These are phyloP conservation scores for Coleophora flavipennella DNA, from an alignment of 2,888 invertebrate species.

Conservation along the genomic window DNA sequence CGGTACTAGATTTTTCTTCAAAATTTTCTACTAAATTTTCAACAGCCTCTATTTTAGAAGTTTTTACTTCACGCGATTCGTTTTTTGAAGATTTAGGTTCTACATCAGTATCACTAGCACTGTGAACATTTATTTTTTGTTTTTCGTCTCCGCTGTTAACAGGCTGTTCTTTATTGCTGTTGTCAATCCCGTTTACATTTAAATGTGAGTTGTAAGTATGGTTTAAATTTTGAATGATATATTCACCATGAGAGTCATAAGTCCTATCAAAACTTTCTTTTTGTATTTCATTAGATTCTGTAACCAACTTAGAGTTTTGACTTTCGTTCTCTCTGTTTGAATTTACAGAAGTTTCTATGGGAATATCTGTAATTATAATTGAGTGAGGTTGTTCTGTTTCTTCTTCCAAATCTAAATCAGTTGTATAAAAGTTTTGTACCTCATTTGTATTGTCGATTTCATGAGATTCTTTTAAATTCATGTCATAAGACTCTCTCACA, in stretches of 20 bases:
- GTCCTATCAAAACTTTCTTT: constrained; percentile 35
- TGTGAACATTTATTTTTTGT: constrained; percentile 4
- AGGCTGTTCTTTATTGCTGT: constrained; percentile 2
- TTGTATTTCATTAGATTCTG: constrained; percentile 39
- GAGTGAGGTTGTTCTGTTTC: constrained; percentile 63
- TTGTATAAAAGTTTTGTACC: constrained; percentile 25
- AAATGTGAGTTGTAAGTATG: constrained; percentile 35
- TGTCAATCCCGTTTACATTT: constrained; percentile 4
- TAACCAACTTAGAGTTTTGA: constrained; percentile 12
- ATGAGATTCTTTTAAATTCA: constrained; percentile 51
- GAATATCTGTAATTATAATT: constrained; percentile 55
- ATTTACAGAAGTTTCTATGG: constrained; percentile 23
- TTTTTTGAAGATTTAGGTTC: background rate
- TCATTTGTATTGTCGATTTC: constrained; percentile 1
- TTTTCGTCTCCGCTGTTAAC: background rate
- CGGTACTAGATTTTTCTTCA: background rate
- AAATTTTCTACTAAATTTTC: background rate
- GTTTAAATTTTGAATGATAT: constrained; percentile 20
- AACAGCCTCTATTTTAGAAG: background rate
- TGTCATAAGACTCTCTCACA: constrained; percentile 39
- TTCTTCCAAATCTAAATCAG: constrained; percentile 47
- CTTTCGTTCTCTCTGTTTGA: background rate
- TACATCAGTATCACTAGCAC: background rate
- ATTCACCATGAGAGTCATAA: constrained; percentile 31
- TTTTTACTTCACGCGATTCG: background rate